These are phyloP conservation scores for Sepiola atlantica DNA, from an alignment of 2,888 invertebrate genomes.

Conservation along the genomic window DNA sequence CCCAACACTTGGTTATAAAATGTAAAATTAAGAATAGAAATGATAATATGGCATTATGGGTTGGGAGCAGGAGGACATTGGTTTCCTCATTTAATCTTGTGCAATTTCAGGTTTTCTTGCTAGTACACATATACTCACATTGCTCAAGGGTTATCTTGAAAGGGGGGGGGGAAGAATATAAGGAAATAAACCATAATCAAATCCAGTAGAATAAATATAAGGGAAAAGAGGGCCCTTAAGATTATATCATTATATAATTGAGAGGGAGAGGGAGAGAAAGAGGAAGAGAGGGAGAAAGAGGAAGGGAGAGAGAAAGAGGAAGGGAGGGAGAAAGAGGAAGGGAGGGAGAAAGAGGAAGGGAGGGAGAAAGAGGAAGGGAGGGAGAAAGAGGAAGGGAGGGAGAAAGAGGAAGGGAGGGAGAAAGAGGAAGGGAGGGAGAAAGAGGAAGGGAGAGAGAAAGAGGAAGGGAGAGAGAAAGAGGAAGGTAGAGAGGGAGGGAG, in stretches of 20 bases:
- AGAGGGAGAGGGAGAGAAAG: neutral
- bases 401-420: neutral
- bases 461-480: neutral
- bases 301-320: neutral
- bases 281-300: neutral
- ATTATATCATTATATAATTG: neutral
- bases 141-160: neutral
- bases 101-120: too few species aligned
- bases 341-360: neutral
- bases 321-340: neutral
- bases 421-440: neutral
- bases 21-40: too few species aligned
- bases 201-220: neutral
- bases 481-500: neutral
- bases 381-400: neutral
- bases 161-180: neutral
- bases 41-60: too few species aligned
- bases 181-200: neutral
- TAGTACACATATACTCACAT: neutral
- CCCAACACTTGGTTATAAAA: too few species aligned
- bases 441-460: neutral
- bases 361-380: neutral
- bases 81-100: too few species aligned
- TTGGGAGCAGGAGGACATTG: too few species aligned
- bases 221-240: neutral